phyloP scores from a whole-genome alignment of 2,797 vertebrate genomes.

The Ambastaia sidthimunki region DNA sequence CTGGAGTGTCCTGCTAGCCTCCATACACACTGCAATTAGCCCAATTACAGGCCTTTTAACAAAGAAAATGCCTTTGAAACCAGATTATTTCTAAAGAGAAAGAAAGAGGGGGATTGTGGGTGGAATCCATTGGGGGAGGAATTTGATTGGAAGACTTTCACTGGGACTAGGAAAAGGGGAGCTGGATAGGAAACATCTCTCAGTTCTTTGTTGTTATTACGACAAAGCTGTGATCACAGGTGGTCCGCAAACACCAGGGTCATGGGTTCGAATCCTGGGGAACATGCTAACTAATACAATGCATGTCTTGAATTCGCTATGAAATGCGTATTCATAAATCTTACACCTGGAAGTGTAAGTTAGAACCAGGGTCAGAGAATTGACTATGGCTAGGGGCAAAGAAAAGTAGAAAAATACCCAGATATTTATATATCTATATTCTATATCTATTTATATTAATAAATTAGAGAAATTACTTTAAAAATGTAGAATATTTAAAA shows the following conservation, averaged over 20 bases:
- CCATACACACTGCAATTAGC: conserved; percentile 71
- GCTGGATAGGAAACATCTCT: conserved; percentile 12
- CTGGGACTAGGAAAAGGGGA: not conserved
- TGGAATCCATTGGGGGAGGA: conserved; percentile 24
- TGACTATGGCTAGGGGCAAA: not conserved
- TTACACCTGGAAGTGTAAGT: not conserved
- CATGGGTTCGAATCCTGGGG: not conserved
- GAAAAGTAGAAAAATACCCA: not conserved
- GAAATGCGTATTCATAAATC: not conserved
- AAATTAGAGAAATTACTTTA: no score
- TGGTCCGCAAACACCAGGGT: not conserved
- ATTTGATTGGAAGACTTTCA: conserved; percentile 18
- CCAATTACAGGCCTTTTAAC: conserved; percentile 75
- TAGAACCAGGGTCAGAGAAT: not conserved
- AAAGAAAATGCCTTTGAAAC: conserved; percentile 72
- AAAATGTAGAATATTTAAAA: no score
- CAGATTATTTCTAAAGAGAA: conserved; percentile 58
- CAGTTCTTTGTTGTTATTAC: not conserved
- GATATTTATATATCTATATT: no score
- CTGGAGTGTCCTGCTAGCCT: conserved; percentile 71
- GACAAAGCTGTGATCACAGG: not conserved
- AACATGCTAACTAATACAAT: not conserved
- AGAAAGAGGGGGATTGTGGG: conserved; percentile 30
- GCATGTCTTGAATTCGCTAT: not conserved
- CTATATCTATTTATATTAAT: no score